Conservation (phyloP, 92 coral and sea anemone genomes). For the Plumapathes pennacea region DNA sequence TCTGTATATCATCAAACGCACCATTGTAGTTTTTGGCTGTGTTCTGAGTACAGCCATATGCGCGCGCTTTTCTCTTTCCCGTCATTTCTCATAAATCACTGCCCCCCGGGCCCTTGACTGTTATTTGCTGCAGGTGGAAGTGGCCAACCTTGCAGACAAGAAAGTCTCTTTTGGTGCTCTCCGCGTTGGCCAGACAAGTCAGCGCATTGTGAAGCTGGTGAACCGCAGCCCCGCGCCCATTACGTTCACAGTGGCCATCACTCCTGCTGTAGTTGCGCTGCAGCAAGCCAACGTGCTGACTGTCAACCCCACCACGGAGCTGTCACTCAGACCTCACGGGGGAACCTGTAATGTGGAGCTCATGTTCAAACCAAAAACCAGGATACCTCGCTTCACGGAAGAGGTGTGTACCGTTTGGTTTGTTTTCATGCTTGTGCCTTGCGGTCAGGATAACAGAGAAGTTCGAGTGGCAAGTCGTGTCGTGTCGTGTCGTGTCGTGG, state of each 20-base stretch:
- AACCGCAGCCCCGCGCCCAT: slow-evolving; percentile 96
- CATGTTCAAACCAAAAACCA: slow-evolving; percentile 78
- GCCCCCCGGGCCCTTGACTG: too few species aligned
- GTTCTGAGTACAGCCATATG: too few species aligned
- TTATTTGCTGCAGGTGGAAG: slow-evolving; percentile 86
- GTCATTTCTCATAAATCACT: too few species aligned
- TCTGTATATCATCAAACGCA: too few species aligned
- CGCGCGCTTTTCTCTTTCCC: too few species aligned
- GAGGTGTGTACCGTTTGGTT: slow-evolving; percentile 48
- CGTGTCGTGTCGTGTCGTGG: too few species aligned
- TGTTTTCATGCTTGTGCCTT: too few species aligned
- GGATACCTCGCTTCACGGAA: slow-evolving; percentile 94
- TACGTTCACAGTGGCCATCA: slow-evolving; percentile 84
- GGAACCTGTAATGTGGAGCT: slow-evolving; percentile 84
- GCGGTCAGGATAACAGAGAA: too few species aligned
- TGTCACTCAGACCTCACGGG: slow-evolving; percentile 83
- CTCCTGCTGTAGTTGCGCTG: slow-evolving; percentile 78
- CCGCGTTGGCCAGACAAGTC: slow-evolving; percentile 83
- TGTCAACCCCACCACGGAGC: slow-evolving; percentile 79
- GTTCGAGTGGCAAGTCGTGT: too few species aligned
- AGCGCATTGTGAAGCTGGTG: slow-evolving; percentile 76
- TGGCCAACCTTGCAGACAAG: slow-evolving; percentile 76
- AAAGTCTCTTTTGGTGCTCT: slow-evolving; percentile 89
- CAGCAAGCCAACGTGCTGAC: slow-evolving; percentile 83
- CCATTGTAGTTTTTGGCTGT: too few species aligned